Evolutionary conservation across 2,113 vertebrate genomes (phyloP).

Genomic region (Odobenus rosmarus): DNA sequence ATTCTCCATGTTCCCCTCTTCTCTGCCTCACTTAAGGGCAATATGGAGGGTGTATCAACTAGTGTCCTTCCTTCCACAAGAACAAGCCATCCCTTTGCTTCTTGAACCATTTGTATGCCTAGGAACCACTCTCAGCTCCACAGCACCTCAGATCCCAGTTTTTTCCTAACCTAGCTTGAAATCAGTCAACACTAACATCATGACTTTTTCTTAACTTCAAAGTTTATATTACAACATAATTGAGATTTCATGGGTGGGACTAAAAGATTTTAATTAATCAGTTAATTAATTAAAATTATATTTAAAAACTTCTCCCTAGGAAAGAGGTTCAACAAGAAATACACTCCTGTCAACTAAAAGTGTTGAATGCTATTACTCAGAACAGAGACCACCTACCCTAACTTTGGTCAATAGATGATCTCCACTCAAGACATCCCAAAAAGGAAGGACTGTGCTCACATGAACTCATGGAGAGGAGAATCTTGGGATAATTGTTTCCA

Average conservation of each 20-base stretch:
- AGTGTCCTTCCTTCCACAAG: neutral
- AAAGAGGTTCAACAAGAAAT: neutral
- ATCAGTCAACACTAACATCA: neutral
- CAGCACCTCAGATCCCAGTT: neutral
- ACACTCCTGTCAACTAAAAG: neutral
- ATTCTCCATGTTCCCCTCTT: neutral
- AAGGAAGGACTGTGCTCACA: neutral
- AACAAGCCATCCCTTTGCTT: neutral
- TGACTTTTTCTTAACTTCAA: neutral
- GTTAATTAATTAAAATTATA: neutral
- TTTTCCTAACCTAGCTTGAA: neutral
- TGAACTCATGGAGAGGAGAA: neutral
- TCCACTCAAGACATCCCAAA: neutral
- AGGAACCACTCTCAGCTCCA: neutral
- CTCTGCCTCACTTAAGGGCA: neutral
- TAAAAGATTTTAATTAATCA: neutral
- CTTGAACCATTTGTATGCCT: neutral
- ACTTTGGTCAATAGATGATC: neutral
- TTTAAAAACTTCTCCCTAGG: neutral
- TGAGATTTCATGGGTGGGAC: neutral
- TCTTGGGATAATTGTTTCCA: neutral
- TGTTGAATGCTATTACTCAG: too few species aligned
- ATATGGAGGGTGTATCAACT: neutral
- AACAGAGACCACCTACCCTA: neutral
- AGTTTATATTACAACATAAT: neutral